Evolutionary conservation across 2,888 invertebrate species (phyloP).

Genomic region (Tridacna crocea): DNA sequence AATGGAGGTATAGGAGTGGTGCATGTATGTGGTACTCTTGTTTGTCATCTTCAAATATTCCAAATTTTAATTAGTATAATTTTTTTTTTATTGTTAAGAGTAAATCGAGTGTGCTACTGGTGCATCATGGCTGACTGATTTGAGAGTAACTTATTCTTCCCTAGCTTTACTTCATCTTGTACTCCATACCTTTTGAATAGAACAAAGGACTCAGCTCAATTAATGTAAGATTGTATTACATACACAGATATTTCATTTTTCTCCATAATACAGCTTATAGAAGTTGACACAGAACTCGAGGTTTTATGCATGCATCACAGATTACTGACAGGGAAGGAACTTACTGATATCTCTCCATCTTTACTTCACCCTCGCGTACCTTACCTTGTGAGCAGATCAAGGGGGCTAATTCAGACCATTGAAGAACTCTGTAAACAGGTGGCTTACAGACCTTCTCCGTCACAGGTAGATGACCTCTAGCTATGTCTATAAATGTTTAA

Average conservation of each 20-base stretch:
- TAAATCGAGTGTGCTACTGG: too few relatives aligned
- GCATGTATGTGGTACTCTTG: too few relatives aligned
- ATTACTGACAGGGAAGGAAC: constrained; percentile 69
- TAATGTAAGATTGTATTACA: too few relatives aligned
- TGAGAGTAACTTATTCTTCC: constrained; percentile 66
- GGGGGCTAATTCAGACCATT: constrained; percentile 58
- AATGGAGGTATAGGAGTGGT: too few relatives aligned
- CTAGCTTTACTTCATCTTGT: constrained; percentile 72
- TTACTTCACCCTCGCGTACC: constrained; percentile 75
- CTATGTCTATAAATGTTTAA: too few relatives aligned
- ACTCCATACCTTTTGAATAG: constrained; percentile 67
- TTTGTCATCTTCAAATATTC: too few relatives aligned
- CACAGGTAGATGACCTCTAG: constrained; percentile 66
- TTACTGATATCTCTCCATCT: constrained; percentile 52
- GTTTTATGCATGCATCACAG: constrained; percentile 65
- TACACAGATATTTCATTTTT: not conserved
- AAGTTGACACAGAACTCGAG: constrained; percentile 68
- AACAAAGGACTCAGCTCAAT: constrained; percentile 52
- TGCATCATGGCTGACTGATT: constrained; percentile 64
- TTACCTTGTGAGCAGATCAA: constrained; percentile 66
- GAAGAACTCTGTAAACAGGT: constrained; percentile 60
- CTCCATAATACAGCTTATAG: constrained; percentile 58
- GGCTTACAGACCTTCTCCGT: constrained; percentile 75
- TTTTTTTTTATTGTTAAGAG: too few relatives aligned
- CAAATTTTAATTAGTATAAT: too few relatives aligned